Conservation (phyloP, 37 sponge, comb jelly and placozoan species). For the Trichoplax adhaerens region DNA sequence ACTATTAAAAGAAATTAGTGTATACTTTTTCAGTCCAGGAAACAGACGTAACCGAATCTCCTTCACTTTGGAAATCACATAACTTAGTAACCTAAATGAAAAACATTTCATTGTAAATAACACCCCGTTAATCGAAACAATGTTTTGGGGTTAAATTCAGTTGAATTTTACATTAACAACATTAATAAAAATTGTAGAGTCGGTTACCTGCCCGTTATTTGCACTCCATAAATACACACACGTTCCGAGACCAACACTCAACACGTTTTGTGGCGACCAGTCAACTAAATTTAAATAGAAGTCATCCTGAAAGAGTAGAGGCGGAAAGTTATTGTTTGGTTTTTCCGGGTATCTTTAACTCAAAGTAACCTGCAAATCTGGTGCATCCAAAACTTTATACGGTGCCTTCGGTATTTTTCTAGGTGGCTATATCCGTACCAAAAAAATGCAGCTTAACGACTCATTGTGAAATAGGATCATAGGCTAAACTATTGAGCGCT, state of each 20-base stretch:
- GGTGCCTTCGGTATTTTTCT: constrained; percentile 25
- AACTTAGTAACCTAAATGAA: constrained; percentile 12
- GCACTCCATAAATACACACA: constrained; percentile 32
- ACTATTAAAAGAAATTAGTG: neutral
- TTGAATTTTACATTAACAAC: neutral
- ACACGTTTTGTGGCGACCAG: constrained; percentile 21
- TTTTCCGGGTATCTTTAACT: too few species aligned
- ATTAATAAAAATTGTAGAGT: neutral
- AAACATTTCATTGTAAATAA: too few species aligned
- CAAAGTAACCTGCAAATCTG: constrained; percentile 12
- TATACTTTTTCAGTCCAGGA: constrained; percentile 16
- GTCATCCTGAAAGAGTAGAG: constrained; percentile 5
- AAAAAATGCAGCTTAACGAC: too few species aligned
- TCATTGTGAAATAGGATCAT: too few species aligned
- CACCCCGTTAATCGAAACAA: too few species aligned
- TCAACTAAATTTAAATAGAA: constrained; percentile 32
- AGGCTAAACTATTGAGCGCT: too few species aligned
- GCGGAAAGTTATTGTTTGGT: too few species aligned
- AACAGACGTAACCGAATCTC: constrained; percentile 20
- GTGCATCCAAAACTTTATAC: constrained; percentile 30
- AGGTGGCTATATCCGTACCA: too few species aligned
- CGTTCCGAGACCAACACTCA: constrained; percentile 23
- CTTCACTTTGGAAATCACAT: constrained; percentile 18
- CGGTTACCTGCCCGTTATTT: constrained; percentile 14
- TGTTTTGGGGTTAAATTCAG: neutral